phyloP scores from a whole-genome alignment of 2,797 vertebrate species.

The Meda fulgida region DNA sequence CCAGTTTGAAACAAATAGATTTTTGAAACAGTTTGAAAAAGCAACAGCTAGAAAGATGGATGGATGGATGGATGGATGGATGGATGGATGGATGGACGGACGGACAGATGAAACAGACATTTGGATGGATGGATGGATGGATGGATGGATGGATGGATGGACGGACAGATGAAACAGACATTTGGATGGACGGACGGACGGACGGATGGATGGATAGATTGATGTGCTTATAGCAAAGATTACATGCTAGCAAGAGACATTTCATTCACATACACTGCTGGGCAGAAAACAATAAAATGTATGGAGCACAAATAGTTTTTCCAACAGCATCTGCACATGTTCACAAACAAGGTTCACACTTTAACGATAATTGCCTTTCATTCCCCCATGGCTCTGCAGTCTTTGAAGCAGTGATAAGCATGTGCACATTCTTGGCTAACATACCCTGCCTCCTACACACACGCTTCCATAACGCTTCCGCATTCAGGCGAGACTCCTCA shows the following conservation, averaged over 20 bases:
- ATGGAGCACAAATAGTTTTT: conserved; percentile 37
- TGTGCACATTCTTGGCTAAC: conserved; percentile 61
- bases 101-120: too few relatives aligned
- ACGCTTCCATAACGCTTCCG: conserved; percentile 9
- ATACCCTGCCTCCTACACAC: conserved; percentile 59
- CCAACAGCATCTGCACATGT: conserved; percentile 50
- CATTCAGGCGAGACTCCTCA: conserved; percentile 1
- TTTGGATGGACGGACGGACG: background rate
- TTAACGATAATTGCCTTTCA: conserved; percentile 66
- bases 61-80: rapidly evolving
- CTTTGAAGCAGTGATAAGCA: conserved; percentile 70
- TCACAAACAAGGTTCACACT: conserved; percentile 50
- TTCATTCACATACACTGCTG: conserved; percentile 3
- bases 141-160: rapidly evolving
- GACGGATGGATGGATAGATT: background rate
- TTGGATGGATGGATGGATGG: rapidly evolving
- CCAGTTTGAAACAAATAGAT: background rate
- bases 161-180: too few relatives aligned
- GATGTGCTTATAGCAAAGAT: background rate
- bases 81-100: rapidly evolving
- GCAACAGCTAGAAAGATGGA: rapidly evolving
- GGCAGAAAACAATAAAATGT: conserved; percentile 35
- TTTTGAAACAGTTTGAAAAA: background rate
- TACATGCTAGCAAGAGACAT: background rate
- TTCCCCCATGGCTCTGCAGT: conserved; percentile 58